Conservation (phyloP, 2,888 invertebrate species). For the Epinotia bilunana region DNA sequence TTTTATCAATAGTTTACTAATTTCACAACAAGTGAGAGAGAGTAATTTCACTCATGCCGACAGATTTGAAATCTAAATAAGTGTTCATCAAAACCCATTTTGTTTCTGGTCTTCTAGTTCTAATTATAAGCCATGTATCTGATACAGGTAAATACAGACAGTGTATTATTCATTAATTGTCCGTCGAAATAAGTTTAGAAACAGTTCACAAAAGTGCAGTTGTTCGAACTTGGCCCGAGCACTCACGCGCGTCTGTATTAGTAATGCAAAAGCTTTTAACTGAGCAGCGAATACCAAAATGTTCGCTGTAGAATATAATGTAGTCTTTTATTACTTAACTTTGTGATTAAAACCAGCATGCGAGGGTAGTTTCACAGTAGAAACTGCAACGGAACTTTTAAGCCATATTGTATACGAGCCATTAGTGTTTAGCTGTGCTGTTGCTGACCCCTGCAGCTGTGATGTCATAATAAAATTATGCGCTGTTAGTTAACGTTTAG, state of each 20-base stretch:
- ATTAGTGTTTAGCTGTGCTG: slow-evolving; percentile 19
- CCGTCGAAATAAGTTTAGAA: background rate
- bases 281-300: slow-evolving; percentile 29
- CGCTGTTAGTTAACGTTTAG: background rate
- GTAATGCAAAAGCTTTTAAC: slow-evolving; percentile 38
- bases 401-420: slow-evolving; percentile 16
- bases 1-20: too few species aligned
- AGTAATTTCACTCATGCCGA: too few species aligned
- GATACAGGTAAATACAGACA: too few species aligned
- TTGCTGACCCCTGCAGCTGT: background rate
- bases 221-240: slow-evolving; percentile 10
- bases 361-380: slow-evolving; percentile 19
- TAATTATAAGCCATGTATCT: too few species aligned
- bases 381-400: slow-evolving; percentile 32
- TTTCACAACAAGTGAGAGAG: too few species aligned
- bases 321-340: slow-evolving; percentile 37
- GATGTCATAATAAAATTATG: slow-evolving; percentile 5
- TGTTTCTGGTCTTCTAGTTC: too few species aligned
- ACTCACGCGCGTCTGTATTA: slow-evolving; percentile 8
- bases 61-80: too few species aligned
- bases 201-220: background rate
- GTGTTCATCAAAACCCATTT: too few species aligned
- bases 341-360: slow-evolving; percentile 27
- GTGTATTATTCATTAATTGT: too few species aligned
- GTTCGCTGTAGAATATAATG: slow-evolving; percentile 29